phyloP scores from a whole-genome alignment of 2,797 vertebrate genomes.

The Glossophaga mutica region DNA sequence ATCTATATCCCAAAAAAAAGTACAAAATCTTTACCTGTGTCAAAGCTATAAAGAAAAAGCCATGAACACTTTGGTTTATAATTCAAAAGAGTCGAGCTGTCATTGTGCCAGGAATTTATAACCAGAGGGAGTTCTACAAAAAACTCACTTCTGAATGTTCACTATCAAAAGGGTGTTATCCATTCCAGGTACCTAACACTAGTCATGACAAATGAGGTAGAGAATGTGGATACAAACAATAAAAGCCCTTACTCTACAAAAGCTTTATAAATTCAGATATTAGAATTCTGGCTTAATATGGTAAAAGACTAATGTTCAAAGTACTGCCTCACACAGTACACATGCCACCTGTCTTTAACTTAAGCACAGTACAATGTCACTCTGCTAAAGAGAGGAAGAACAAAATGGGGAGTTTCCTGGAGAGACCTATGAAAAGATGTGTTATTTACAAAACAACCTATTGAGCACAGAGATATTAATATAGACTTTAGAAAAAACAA shows the following conservation, averaged over 20 bases:
- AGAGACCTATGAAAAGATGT: neutral
- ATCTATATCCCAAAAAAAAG: neutral
- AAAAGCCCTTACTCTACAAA: neutral
- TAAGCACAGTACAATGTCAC: neutral
- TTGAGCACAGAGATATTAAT: neutral
- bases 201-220: neutral
- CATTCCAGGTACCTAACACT: neutral
- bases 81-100: neutral
- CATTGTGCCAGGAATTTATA: neutral
- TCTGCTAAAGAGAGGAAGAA: neutral
- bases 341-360: neutral
- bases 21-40: neutral
- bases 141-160: neutral
- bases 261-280: neutral
- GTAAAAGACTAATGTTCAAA: neutral
- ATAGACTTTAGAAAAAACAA: neutral
- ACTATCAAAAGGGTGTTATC: neutral
- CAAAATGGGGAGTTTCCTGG: neutral
- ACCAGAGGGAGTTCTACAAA: neutral
- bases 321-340: neutral
- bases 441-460: neutral
- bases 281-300: neutral
- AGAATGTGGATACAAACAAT: neutral
- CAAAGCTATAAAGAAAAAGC: neutral
- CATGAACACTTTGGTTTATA: neutral